Evolutionary conservation across 2,797 vertebrate species (phyloP), one percentile per base, ranked within the genome.

Genomic region (Argentina silus): DNA sequence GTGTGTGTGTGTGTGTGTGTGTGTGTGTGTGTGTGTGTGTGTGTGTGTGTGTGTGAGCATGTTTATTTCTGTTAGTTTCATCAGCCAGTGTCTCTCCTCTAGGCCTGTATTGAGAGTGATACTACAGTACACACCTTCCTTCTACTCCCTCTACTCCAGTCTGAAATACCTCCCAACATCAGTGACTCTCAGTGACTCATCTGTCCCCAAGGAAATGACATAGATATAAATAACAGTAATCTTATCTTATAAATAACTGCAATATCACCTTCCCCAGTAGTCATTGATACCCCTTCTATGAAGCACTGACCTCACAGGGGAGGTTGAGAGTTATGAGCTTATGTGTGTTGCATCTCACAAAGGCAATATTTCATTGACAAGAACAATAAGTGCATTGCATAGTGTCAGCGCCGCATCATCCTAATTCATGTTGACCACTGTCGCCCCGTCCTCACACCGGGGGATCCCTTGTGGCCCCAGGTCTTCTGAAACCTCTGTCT

Each of bases 211-310:
- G 86, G 88, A 90, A 87, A 90, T 84, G 77, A 86, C 83, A 84
- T 69, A 44, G 82, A 82, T 89, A 92, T 86, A 89, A 89, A 92
- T 89, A 90, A 89, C 82, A 81, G 75, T 85, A 85, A 86, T 91
- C 81, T 80, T 82, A 86, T 88, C 85, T 89, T 90, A 89, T 85
- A 90, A 90, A 90, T 89, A 91, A 88, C 88, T 81, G 82, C 80
- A 85, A 81, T 88, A 84, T 90, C 83, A 81, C 76, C 59, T 74
- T 78, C 50, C 68, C 70, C 63, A 78, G 72, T 87, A 84, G 83
- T 84, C 69, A 66, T 80, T 82, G 83, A 86, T 89, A 86, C 89
- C 85, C 87, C 82, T 90, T 81, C 75, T 75, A 81, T 87, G 83
- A 81, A 86, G 81, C 71, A 65, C 65, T 86, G 84, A 90, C 86